Evolutionary conservation across 1,140 invertebrate species (phyloP).

Genomic region (Drosophila pandora): DNA sequence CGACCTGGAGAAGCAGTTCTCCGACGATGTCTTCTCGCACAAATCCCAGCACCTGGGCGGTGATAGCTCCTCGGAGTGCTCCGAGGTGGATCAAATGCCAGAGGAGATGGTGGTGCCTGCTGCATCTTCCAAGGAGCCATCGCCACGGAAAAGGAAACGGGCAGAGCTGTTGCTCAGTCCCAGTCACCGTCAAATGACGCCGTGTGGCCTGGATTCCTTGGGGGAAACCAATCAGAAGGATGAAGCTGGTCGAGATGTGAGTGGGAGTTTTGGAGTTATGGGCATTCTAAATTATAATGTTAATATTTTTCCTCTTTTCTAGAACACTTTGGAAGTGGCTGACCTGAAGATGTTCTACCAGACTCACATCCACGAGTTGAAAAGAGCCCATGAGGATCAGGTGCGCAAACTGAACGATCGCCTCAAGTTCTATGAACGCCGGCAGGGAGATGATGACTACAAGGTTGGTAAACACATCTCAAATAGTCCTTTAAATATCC

Average conservation of each 20-base stretch:
- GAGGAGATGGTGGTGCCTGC: conserved; percentile 43
- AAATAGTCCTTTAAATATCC: background rate
- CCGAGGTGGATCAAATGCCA: conserved; percentile 69
- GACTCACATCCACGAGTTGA: conserved; percentile 71
- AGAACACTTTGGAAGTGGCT: conserved; percentile 53
- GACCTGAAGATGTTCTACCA: conserved; percentile 77
- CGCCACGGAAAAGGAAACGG: conserved; percentile 69
- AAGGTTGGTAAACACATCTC: conserved; percentile 49
- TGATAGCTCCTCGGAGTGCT: conserved; percentile 74
- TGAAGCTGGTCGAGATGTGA: conserved; percentile 29
- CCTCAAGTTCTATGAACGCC: conserved; percentile 68
- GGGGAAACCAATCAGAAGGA: conserved; percentile 18
- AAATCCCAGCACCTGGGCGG: conserved; percentile 85
- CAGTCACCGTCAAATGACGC: conserved; percentile 78
- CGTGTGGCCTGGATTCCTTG: conserved; percentile 50
- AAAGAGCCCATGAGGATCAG: conserved; percentile 59
- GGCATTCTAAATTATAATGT: background rate
- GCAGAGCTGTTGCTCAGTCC: conserved; percentile 75
- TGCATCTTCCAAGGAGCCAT: conserved; percentile 53
- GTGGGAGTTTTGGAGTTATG: conserved; percentile 7
- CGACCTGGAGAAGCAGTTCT: conserved; percentile 90
- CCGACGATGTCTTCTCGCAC: conserved; percentile 89
- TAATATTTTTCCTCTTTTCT: background rate
- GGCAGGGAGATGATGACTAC: conserved; percentile 77
- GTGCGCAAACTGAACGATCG: conserved; percentile 66